Base-by-base conservation (phyloP, 1,140 invertebrate species). In the Drosophila rufa region DNA sequence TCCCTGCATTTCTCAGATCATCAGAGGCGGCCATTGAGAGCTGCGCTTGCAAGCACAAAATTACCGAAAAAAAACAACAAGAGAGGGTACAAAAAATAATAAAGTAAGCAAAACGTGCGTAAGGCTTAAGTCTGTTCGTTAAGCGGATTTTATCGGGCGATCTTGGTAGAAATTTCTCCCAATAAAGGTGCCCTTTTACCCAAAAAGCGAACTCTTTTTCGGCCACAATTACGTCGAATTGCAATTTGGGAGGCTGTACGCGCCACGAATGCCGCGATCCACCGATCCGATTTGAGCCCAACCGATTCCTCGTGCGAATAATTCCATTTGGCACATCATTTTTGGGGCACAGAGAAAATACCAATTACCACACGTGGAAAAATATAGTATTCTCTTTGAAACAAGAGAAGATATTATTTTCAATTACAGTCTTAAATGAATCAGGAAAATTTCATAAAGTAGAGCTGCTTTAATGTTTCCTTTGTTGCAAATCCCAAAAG, bases 81-180 rank as follows among this genome's bases (percentile, higher is more conserved):
- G 7, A 22, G 6, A 11, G 7, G 27, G 27, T 6, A 53, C 17
- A 73, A 68, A 65, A 66, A 25, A 59, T 33, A 51, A 64, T 46
- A 46, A 68, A 50, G 62, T 68, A 56, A 60, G 59, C 36, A 65
- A 67, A 69, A 79, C 55, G 78, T 66, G 62, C 62, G 74, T 80
- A 55, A 71, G 68, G 56, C 43, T 60, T 77, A 82, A 75, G 75
- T 45, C 51, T 33, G 64, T 84, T 67, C 73, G 65, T 84, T 81
- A 84, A 89, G 81, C 81, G 75, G 85, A 85, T 79, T 90, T 90
- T 82, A 85, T 81, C 86, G 65, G 17, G 22, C 17, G 55, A 53
- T 51, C 67, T 60, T 60, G 9, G 9, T 38, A 19, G 46, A 76
- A 73, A 90, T 90, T 89, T 89, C 81, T 64, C 68, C 81, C 19